Evolutionary conservation across 2,888 invertebrate genomes (phyloP).

Genomic region (Ashinkailepas kermadecensis): DNA sequence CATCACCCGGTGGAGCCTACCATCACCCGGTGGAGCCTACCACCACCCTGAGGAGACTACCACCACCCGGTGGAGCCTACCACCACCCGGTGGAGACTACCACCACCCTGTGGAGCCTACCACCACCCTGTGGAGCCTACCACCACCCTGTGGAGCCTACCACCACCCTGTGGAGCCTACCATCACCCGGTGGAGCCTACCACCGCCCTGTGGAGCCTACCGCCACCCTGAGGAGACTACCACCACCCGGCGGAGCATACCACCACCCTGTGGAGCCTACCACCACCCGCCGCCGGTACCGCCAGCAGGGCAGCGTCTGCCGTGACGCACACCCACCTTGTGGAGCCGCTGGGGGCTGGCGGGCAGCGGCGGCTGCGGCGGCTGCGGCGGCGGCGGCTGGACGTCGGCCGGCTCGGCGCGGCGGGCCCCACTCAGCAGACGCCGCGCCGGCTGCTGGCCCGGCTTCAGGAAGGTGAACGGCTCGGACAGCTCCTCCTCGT

Average conservation of each 20-base stretch:
- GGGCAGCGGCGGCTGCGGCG: background rate
- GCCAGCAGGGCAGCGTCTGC: background rate
- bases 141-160: no score
- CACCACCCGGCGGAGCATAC: constrained; percentile 45
- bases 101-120: no score
- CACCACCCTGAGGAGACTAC: no score
- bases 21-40: no score
- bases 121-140: no score
- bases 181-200: constrained; percentile 47
- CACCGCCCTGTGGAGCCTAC: constrained; percentile 47
- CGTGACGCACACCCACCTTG: background rate
- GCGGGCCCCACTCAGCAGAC: background rate
- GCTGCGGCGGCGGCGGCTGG: background rate
- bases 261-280: constrained; percentile 36
- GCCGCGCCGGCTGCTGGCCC: background rate
- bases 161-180: constrained; percentile 34
- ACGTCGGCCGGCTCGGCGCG: background rate
- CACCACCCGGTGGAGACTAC: no score
- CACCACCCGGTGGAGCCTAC: no score
- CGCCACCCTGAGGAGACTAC: constrained; percentile 42
- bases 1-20: constrained; percentile 36
- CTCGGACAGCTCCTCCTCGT: background rate
- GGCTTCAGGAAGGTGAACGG: background rate
- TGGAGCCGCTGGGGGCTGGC: background rate
- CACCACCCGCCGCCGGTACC: constrained; percentile 27